Evolutionary conservation across 2,888 invertebrate genomes (phyloP).

Genomic region (Drosophila mayaguana): DNA sequence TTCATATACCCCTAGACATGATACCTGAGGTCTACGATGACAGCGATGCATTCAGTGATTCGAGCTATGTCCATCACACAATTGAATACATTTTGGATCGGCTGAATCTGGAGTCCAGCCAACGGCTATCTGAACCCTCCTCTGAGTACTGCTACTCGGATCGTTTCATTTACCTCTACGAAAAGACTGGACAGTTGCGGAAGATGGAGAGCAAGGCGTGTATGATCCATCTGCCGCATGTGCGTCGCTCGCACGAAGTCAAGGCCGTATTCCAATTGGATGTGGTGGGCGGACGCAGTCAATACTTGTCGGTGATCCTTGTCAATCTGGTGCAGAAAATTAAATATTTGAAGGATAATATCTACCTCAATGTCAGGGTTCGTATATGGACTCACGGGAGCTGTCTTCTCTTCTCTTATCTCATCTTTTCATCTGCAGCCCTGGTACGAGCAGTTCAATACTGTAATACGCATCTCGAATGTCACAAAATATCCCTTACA

Average conservation of each 20-base stretch:
- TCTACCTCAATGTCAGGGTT: slow-evolving; percentile 79
- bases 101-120: slow-evolving; percentile 77
- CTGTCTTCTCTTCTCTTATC: background rate
- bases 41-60: slow-evolving; percentile 27
- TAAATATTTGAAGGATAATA: slow-evolving; percentile 63
- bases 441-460: slow-evolving; percentile 77
- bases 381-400: background rate
- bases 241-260: slow-evolving; percentile 49
- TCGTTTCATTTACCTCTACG: slow-evolving; percentile 71
- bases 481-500: slow-evolving; percentile 68
- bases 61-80: slow-evolving; percentile 55
- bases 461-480: slow-evolving; percentile 64
- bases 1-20: slow-evolving; percentile 36
- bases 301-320: slow-evolving; percentile 66
- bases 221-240: slow-evolving; percentile 52
- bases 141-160: slow-evolving; percentile 70
- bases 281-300: slow-evolving; percentile 70
- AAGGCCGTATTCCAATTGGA: slow-evolving; percentile 68
- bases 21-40: background rate
- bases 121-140: slow-evolving; percentile 63
- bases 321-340: slow-evolving; percentile 73
- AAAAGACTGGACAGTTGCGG: slow-evolving; percentile 67
- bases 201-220: slow-evolving; percentile 42
- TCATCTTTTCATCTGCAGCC: slow-evolving; percentile 57
- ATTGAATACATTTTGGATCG: slow-evolving; percentile 55